phyloP scores from a whole-genome alignment of 2,888 invertebrate genomes.

The Drepana falcataria region DNA sequence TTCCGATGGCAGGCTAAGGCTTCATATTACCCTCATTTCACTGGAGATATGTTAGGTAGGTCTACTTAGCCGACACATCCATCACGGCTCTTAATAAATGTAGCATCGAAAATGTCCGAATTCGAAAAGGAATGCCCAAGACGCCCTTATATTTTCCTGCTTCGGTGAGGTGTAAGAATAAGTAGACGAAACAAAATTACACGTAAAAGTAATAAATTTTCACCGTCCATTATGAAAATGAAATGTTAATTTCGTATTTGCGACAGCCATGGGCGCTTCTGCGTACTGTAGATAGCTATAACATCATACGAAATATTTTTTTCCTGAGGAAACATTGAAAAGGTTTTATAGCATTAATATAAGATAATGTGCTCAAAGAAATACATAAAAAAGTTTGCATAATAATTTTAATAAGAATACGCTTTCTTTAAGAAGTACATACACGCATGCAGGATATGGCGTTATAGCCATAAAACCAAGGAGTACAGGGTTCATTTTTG shows the following conservation, averaged over 20 bases:
- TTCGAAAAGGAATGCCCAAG: background rate
- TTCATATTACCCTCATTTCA: background rate
- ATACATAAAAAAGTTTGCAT: too few species aligned
- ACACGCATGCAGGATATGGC: too few species aligned
- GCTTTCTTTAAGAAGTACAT: too few species aligned
- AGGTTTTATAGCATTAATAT: background rate
- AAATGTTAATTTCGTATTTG: background rate
- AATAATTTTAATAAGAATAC: too few species aligned
- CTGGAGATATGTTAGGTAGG: too few species aligned
- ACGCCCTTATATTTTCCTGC: background rate
- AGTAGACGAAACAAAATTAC: background rate
- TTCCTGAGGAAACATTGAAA: background rate
- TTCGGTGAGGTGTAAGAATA: constrained; percentile 2
- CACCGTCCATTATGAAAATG: background rate
- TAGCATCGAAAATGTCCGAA: too few species aligned
- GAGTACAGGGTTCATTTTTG: too few species aligned
- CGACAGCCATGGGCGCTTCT: background rate
- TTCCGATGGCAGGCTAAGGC: background rate
- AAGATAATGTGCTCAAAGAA: too few species aligned
- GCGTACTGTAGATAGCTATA: background rate
- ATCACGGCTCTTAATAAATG: too few species aligned
- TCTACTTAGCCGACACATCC: too few species aligned
- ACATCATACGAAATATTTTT: background rate
- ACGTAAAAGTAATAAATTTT: background rate
- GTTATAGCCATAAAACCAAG: too few species aligned